These are phyloP conservation scores for Capromys pilorides DNA, from an alignment of 2,797 vertebrate genomes.

Conservation along the genomic window DNA sequence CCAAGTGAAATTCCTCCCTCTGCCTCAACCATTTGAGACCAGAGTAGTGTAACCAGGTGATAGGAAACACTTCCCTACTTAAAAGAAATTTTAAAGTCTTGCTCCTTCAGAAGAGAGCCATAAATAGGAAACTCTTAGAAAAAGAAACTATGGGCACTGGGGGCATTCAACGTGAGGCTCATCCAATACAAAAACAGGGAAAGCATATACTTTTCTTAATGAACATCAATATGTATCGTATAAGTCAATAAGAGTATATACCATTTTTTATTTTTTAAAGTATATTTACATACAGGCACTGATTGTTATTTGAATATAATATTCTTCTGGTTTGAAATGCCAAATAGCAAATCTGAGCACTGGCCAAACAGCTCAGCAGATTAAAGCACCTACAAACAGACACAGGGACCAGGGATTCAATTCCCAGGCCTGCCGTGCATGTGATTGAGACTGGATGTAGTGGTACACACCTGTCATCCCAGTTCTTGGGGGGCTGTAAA, in stretches of 20 bases:
- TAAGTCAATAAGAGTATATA: background rate
- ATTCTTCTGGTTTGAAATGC: background rate
- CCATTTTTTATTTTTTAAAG: background rate
- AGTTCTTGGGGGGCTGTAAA: no score
- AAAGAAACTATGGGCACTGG: background rate
- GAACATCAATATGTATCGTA: background rate
- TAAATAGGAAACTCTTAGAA: background rate
- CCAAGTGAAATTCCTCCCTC: background rate
- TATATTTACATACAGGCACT: background rate
- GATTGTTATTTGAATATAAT: slow-evolving; percentile 6
- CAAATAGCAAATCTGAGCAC: slow-evolving; percentile 19
- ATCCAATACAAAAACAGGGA: background rate
- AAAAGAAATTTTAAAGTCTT: background rate
- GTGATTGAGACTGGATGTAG: no score
- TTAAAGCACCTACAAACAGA: no score
- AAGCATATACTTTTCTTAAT: background rate
- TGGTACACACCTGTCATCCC: no score
- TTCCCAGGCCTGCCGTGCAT: no score
- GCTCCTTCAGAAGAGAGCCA: background rate
- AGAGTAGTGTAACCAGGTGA: background rate
- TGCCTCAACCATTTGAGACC: background rate
- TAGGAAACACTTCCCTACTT: background rate
- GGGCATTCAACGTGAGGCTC: background rate
- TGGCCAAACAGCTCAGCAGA: no score
- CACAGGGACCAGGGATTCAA: no score